Evolutionary conservation across 2,113 vertebrate species (phyloP).

Genomic region (Gobiocypris rarus): DNA sequence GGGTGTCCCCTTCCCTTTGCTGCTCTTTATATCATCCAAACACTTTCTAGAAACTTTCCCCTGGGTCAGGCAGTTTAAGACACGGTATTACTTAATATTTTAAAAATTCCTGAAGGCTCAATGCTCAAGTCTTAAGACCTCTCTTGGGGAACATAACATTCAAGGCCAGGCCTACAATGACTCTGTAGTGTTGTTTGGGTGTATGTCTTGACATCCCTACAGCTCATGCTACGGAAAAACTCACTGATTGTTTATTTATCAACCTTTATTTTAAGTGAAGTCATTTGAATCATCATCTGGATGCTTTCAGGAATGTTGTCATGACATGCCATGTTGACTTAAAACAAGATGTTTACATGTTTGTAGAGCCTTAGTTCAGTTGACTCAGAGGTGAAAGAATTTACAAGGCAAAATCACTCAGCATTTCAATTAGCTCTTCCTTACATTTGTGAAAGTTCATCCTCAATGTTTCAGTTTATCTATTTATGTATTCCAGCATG

Average conservation of each 20-base stretch:
- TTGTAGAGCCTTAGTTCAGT: constrained; percentile 52
- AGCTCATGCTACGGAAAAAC: constrained; percentile 19
- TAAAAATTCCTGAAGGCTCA: constrained; percentile 72
- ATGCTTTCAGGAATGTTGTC: constrained; percentile 55
- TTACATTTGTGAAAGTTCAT: constrained; percentile 23
- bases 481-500: constrained; percentile 52
- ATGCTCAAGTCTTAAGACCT: constrained; percentile 70
- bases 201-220: constrained; percentile 58
- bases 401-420: constrained; percentile 41
- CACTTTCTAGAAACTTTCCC: constrained; percentile 62
- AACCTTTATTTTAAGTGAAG: constrained; percentile 25
- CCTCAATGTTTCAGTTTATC: constrained; percentile 54
- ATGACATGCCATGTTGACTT: constrained; percentile 59
- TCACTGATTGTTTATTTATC: constrained; percentile 20
- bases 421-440: constrained; percentile 40
- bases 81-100: constrained; percentile 77
- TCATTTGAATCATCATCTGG: constrained; percentile 65
- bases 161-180: constrained; percentile 66
- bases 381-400: constrained; percentile 53
- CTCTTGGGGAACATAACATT: constrained; percentile 70
- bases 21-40: constrained; percentile 65
- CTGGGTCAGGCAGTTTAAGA: constrained; percentile 64
- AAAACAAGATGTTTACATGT: constrained; percentile 56
- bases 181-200: constrained; percentile 71
- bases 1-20: constrained; percentile 56